These are phyloP conservation scores for Sinocyclocheilus maitianheensis DNA, from an alignment of 2,113 vertebrate species.

Conservation along the genomic window DNA sequence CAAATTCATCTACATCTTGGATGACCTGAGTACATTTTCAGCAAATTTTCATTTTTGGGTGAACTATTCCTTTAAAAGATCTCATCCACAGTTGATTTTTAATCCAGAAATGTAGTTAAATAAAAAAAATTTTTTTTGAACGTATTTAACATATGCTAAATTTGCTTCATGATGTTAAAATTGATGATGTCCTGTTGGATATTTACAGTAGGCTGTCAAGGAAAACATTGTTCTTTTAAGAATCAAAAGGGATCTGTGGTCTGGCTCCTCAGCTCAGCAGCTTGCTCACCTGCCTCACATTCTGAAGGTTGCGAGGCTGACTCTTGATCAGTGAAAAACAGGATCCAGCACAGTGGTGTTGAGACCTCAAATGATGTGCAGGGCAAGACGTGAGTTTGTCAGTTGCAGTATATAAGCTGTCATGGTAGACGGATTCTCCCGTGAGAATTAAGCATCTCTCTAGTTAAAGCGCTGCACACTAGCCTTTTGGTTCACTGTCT, in stretches of 20 bases:
- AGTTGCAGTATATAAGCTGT: conserved; percentile 31
- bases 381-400: conserved; percentile 16
- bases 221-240: neutral
- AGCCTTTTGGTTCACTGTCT: conserved; percentile 11
- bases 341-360: neutral
- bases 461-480: neutral
- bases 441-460: neutral
- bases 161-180: neutral
- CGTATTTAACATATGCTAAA: neutral
- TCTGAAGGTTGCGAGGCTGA: neutral
- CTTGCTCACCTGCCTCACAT: neutral
- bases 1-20: too few relatives aligned
- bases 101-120: neutral
- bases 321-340: conserved; percentile 26
- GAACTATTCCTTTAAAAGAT: neutral
- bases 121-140: too few relatives aligned
- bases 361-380: conserved; percentile 16
- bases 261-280: neutral
- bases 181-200: neutral
- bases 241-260: neutral
- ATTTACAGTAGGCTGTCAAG: neutral
- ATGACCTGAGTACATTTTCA: too few relatives aligned
- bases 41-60: too few relatives aligned
- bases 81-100: neutral
- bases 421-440: conserved; percentile 18